These are phyloP conservation scores for Xylocampa areola DNA, from an alignment of 2,888 invertebrate genomes.

Conservation along the genomic window DNA sequence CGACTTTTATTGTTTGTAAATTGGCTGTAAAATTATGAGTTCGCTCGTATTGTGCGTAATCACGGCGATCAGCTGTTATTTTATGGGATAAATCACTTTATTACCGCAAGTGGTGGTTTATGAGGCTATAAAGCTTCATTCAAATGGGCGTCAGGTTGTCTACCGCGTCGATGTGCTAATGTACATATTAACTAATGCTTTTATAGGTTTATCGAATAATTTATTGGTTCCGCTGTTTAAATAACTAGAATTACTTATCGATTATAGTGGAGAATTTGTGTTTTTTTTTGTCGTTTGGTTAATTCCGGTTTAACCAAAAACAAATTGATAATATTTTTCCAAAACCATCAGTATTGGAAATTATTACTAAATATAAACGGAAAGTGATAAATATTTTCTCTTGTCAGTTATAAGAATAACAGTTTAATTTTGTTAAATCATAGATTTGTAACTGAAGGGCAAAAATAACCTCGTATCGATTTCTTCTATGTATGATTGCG, in stretches of 20 bases:
- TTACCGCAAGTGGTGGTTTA: slow-evolving; percentile 81
- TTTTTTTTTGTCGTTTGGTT: background rate
- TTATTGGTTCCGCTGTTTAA: slow-evolving; percentile 52
- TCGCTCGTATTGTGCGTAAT: slow-evolving; percentile 87
- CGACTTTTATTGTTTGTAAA: slow-evolving; percentile 90
- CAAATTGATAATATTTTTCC: too few relatives aligned
- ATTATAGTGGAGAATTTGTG: background rate
- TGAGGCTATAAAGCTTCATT: slow-evolving; percentile 78
- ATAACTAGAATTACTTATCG: slow-evolving; percentile 31
- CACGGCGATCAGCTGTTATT: slow-evolving; percentile 87
- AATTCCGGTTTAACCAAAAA: too few relatives aligned
- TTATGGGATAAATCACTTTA: slow-evolving; percentile 87
- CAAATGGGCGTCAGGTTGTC: slow-evolving; percentile 73
- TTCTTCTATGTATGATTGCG: slow-evolving; percentile 33
- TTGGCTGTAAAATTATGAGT: slow-evolving; percentile 90
- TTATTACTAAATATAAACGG: too few relatives aligned
- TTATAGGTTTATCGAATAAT: slow-evolving; percentile 55
- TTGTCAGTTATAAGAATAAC: background rate
- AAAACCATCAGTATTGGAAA: too few relatives aligned
- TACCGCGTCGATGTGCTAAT: slow-evolving; percentile 67
- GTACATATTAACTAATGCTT: slow-evolving; percentile 62
- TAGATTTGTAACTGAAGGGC: background rate
- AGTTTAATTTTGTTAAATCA: background rate
- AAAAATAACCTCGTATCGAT: slow-evolving; percentile 24
- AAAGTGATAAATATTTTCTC: background rate